Conservation (phyloP, 2,888 invertebrate species). For the Parnassius orleans region DNA sequence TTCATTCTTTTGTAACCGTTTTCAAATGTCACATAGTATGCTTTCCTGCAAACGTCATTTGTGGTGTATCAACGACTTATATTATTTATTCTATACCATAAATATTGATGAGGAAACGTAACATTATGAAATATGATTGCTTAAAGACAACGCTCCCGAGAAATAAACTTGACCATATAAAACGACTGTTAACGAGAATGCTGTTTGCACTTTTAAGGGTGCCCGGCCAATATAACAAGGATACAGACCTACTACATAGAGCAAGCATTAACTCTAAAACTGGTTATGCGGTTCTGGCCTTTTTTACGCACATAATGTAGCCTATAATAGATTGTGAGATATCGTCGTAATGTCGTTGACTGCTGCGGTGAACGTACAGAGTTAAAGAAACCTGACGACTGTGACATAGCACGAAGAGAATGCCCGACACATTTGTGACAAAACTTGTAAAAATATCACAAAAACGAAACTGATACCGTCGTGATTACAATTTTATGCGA, state of each 20-base stretch:
- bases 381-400: constrained; percentile 33
- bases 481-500: constrained; percentile 21
- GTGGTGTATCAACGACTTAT: background rate
- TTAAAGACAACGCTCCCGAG: constrained; percentile 33
- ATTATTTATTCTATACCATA: constrained; percentile 15
- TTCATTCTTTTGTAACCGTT: too few species aligned
- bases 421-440: constrained; percentile 28
- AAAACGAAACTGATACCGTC: constrained; percentile 9
- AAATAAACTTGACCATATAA: constrained; percentile 61
- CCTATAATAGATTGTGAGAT: constrained; percentile 20
- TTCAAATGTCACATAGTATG: too few species aligned
- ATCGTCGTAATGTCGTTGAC: constrained; percentile 17
- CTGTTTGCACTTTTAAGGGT: constrained; percentile 76
- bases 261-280: constrained; percentile 31
- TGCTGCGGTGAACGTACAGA: constrained; percentile 23
- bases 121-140: constrained; percentile 29
- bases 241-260: constrained; percentile 38
- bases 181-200: constrained; percentile 64
- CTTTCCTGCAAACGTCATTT: too few species aligned
- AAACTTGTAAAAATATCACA: constrained; percentile 26
- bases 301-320: constrained; percentile 27
- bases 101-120: constrained; percentile 26
- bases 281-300: constrained; percentile 33
- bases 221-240: constrained; percentile 48
- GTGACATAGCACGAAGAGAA: constrained; percentile 28